Percentiles rank a stretch among this genome's conserved stretches.
Conservation (phyloP, 2,888 invertebrate genomes). For the Disparrhopalites patrizii region DNA sequence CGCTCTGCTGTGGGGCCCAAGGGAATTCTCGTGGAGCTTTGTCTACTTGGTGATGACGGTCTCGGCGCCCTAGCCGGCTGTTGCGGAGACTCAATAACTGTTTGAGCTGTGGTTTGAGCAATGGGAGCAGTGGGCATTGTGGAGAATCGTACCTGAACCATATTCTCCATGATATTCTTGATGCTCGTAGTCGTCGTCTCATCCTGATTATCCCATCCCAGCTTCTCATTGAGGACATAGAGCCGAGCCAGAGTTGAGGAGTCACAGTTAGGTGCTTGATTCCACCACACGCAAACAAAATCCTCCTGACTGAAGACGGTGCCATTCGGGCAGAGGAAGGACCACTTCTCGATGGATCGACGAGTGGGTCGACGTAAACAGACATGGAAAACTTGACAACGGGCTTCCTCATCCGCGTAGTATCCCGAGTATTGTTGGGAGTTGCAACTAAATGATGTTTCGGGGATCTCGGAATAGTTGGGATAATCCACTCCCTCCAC, state of each 20-base stretch:
- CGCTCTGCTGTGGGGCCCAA: background rate
- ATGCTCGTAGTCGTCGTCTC: constrained; percentile 28
- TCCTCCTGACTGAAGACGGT: constrained; percentile 39
- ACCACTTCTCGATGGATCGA: constrained; percentile 41
- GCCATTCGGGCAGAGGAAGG: constrained; percentile 47
- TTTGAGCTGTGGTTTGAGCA: background rate
- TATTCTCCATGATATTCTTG: constrained; percentile 22
- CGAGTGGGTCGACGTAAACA: constrained; percentile 38
- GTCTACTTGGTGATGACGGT: background rate
- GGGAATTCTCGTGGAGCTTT: background rate
- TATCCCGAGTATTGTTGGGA: constrained; percentile 44
- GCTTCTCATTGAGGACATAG: constrained; percentile 38
- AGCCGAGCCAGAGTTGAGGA: constrained; percentile 28
- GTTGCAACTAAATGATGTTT: constrained; percentile 43
- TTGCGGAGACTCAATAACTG: constrained; percentile 1
- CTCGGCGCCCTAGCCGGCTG: too few relatives aligned
- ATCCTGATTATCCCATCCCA: constrained; percentile 45
- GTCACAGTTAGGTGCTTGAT: constrained; percentile 40
- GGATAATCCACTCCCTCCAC: constrained; percentile 46
- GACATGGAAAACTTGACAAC: constrained; percentile 47
- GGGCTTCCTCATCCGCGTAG: constrained; percentile 42
- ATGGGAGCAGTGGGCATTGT: background rate
- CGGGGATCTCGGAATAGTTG: constrained; percentile 37
- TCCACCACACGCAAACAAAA: constrained; percentile 48
- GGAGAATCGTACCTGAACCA: constrained; percentile 10